These are phyloP conservation scores for Pollimyrus isidori DNA, from an alignment of 2,113 vertebrate species.

Conservation along the genomic window DNA sequence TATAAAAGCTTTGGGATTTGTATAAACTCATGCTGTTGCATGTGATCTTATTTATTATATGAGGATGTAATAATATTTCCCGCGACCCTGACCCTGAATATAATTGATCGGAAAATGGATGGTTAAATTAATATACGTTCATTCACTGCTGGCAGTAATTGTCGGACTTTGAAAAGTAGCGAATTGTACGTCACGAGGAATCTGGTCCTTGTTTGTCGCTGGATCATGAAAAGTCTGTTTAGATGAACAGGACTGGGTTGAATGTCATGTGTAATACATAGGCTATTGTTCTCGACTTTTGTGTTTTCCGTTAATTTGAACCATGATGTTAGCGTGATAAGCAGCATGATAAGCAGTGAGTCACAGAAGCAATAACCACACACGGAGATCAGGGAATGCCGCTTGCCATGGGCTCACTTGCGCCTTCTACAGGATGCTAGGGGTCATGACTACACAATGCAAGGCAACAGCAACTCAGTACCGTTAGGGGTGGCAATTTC, in stretches of 20 bases:
- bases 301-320: background rate
- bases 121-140: background rate
- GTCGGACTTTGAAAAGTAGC: background rate
- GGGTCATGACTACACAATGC: background rate
- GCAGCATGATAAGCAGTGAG: background rate
- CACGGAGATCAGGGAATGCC: background rate
- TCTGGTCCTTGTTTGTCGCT: background rate
- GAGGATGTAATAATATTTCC: background rate
- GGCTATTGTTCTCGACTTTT: background rate
- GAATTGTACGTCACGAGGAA: background rate
- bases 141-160: background rate
- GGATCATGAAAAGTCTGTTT: background rate
- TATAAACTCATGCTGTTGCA: background rate
- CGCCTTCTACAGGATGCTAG: constrained; percentile 1
- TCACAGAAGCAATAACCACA: background rate
- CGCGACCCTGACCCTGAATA: background rate
- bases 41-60: background rate
- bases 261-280: background rate
- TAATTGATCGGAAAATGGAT: background rate
- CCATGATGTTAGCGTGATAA: background rate
- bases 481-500: constrained; percentile 3
- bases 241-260: background rate
- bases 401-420: background rate
- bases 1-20: background rate
- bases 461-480: background rate